phyloP scores from a whole-genome alignment of 2,797 vertebrate genomes.

The Nyctalus aviator region DNA sequence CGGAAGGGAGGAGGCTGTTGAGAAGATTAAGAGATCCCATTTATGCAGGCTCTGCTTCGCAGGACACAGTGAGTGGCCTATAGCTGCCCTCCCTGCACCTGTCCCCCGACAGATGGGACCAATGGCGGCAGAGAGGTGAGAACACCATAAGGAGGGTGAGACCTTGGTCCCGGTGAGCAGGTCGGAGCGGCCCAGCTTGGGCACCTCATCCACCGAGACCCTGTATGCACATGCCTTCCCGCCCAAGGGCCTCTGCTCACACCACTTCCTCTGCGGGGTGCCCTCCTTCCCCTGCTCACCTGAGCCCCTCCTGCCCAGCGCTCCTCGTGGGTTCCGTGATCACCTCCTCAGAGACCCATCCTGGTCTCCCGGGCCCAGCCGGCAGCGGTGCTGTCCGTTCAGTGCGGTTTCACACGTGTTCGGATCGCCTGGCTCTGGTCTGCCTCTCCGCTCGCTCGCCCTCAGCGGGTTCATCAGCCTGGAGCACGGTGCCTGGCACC shows the following conservation, averaged over 20 bases:
- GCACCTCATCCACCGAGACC: background rate
- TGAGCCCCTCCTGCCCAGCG: background rate
- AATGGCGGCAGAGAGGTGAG: background rate
- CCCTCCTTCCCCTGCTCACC: background rate
- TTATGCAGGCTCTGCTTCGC: background rate
- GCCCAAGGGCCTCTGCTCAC: background rate
- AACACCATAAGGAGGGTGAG: background rate
- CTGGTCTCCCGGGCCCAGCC: background rate
- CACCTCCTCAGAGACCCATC: background rate
- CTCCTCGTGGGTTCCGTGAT: rapidly evolving
- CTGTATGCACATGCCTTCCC: background rate
- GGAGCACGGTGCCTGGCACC: background rate
- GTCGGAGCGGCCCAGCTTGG: background rate
- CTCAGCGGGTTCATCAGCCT: background rate
- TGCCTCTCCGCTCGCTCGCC: rapidly evolving
- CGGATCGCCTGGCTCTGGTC: background rate
- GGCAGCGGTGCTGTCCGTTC: background rate
- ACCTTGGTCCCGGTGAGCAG: rapidly evolving
- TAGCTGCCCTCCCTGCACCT: too few relatives aligned
- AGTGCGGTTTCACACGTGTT: rapidly evolving
- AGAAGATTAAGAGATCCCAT: background rate
- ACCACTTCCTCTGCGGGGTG: background rate
- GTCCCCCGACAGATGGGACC: background rate
- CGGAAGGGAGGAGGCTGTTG: rapidly evolving
- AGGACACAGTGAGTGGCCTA: rapidly evolving